phyloP scores from a whole-genome alignment of 1,140 invertebrate genomes.

The Caenorhabditis brenneri region DNA sequence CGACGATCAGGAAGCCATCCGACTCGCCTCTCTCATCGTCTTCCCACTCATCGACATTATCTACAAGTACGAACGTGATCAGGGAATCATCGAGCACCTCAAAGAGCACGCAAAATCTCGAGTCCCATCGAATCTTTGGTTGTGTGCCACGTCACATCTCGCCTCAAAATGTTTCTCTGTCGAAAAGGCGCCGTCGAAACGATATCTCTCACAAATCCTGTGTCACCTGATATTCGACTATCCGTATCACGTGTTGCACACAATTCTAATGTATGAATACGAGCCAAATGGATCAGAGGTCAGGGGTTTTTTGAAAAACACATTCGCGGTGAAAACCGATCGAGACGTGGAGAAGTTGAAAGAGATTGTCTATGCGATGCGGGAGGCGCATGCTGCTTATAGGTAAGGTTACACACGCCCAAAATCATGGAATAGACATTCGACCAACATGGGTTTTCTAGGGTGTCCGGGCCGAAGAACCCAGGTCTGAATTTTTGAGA shows the following conservation, averaged over 20 bases:
- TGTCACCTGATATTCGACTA: neutral
- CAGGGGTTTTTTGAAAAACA: neutral
- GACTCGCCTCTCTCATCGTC: neutral
- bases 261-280: slow-evolving; percentile 3
- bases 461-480: no score
- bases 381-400: neutral
- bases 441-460: no score
- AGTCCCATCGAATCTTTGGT: neutral
- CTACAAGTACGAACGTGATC: slow-evolving; percentile 28
- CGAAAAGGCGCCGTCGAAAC: neutral
- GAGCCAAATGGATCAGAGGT: neutral
- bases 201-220: neutral
- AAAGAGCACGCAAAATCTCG: neutral
- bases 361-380: neutral
- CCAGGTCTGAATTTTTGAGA: no score
- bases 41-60: slow-evolving; percentile 43
- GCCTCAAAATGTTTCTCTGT: slow-evolving; percentile 21
- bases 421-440: no score
- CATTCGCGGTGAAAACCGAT: neutral
- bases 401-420: no score
- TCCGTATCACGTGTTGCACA: slow-evolving; percentile 5
- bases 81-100: neutral
- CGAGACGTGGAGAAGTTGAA: neutral
- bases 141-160: slow-evolving; percentile 8
- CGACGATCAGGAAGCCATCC: neutral